Base-by-base conservation (phyloP, 2,888 invertebrate species). In the Sesia apiformis region DNA sequence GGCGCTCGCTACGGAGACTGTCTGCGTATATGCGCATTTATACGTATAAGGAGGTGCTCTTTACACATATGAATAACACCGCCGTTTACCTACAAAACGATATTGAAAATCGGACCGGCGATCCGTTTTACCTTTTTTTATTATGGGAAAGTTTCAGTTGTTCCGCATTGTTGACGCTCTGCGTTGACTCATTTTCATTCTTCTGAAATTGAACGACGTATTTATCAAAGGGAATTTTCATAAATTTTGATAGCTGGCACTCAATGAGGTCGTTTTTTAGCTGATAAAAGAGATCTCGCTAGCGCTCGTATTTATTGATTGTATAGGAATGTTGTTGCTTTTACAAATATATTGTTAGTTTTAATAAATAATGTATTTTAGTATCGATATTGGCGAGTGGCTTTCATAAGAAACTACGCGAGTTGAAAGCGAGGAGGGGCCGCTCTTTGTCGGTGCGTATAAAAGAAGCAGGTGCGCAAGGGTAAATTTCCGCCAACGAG, bases 131-230 rank as follows among this genome's bases (percentile, higher is more conserved):
- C 79, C 78, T 79, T 78, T 80, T 66, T 75, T 81, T 79, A 77
- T 81, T 81, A 81, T 79, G 74, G 76, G 73, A 78, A 75, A 78
- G 66, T 77, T 84, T 81, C 78, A 81, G 81, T 83, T 79, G 77
- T 83, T 84, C 76, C 81, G 71, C 78, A 74, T 80, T 82, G 81
- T 81, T 84, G 79, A 79, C 72, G 78, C 69, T 60, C 70, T 66
- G 68, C 74, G 75, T 77, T 68, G 72, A 77, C 72, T 78, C 75
- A 75, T 77, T 81, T 81, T 77, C 78, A 76, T 78, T 77, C 72
- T 70, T 65, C 58, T 65, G 62, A 69, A 76, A 77, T 74, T 79
- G 76, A 77, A 78, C 75, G 74, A 79, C 69, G 73, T 75, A 75
- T 80, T 78, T 78, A 76, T 76, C 69, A 72, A 74, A 76, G 71